phyloP scores from a whole-genome alignment of 2,888 invertebrate genomes.

The Schizotus pectinicornis region DNA sequence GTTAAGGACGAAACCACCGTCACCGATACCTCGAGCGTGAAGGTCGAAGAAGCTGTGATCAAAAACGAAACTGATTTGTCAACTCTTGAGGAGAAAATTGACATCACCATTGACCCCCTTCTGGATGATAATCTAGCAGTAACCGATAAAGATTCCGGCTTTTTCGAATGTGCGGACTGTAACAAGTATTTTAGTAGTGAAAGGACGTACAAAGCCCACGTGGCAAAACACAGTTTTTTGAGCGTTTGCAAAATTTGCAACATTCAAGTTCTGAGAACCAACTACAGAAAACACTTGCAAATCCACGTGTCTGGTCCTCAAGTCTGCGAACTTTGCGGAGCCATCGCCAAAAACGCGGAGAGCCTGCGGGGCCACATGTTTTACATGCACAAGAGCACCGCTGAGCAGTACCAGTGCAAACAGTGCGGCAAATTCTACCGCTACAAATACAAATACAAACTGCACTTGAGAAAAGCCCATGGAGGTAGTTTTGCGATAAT shows the following conservation, averaged over 20 bases:
- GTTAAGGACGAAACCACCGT: slow-evolving; percentile 14
- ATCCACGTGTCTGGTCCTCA: slow-evolving; percentile 42
- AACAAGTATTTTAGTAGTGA: slow-evolving; percentile 27
- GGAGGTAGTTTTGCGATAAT: slow-evolving; percentile 26
- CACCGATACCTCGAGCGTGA: slow-evolving; percentile 10
- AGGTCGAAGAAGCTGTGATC: not conserved
- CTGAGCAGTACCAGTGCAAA: slow-evolving; percentile 46
- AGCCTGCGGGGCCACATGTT: slow-evolving; percentile 50
- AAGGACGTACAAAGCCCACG: slow-evolving; percentile 29
- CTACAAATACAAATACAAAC: slow-evolving; percentile 44
- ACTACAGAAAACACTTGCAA: slow-evolving; percentile 41
- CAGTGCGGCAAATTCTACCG: slow-evolving; percentile 46
- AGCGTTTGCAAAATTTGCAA: slow-evolving; percentile 35
- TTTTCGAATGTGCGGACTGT: slow-evolving; percentile 29
- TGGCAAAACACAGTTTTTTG: slow-evolving; percentile 36
- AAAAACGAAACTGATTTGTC: slow-evolving; percentile 10
- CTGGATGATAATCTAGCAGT: too few relatives aligned
- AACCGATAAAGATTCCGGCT: too few relatives aligned
- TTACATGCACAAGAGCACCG: slow-evolving; percentile 46
- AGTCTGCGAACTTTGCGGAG: slow-evolving; percentile 47
- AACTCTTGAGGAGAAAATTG: not conserved
- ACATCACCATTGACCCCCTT: not conserved
- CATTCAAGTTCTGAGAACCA: slow-evolving; percentile 31
- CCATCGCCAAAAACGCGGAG: slow-evolving; percentile 48
- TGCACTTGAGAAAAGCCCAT: slow-evolving; percentile 49